These are phyloP conservation scores for Lycaena phlaeas DNA, from an alignment of 2,888 invertebrate genomes.

Conservation along the genomic window DNA sequence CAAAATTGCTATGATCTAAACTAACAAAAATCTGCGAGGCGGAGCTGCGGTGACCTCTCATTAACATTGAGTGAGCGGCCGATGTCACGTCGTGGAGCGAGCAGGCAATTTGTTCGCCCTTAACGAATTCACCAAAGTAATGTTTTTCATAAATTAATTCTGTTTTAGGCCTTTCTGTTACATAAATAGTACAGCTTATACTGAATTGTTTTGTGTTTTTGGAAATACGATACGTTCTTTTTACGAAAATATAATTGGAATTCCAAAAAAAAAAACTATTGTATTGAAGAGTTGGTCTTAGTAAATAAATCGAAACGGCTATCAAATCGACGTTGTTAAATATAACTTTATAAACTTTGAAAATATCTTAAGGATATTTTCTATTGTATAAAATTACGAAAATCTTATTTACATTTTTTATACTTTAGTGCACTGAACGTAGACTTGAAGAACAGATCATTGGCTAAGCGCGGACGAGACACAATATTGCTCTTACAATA, in stretches of 20 bases:
- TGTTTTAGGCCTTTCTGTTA: conserved; percentile 36
- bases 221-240: too few species aligned
- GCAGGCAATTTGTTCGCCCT: conserved; percentile 47
- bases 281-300: too few species aligned
- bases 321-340: too few species aligned
- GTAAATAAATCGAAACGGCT: too few species aligned
- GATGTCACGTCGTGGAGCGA: conserved; percentile 47
- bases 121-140: conserved; percentile 47
- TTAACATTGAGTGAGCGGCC: conserved; percentile 48
- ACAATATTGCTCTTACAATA: conserved; percentile 61
- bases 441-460: conserved; percentile 21
- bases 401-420: too few species aligned
- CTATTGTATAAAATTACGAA: too few species aligned
- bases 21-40: conserved; percentile 19
- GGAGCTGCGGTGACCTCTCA: conserved; percentile 44
- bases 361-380: too few species aligned
- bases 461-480: conserved; percentile 43
- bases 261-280: too few species aligned
- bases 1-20: conserved; percentile 10
- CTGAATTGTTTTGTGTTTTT: background rate
- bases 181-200: conserved; percentile 25
- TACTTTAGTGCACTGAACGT: too few species aligned
- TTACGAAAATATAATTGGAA: too few species aligned
- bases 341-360: too few species aligned
- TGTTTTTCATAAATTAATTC: conserved; percentile 54